phyloP scores from a whole-genome alignment of 2,888 invertebrate genomes.

The Sesamia inferens region DNA sequence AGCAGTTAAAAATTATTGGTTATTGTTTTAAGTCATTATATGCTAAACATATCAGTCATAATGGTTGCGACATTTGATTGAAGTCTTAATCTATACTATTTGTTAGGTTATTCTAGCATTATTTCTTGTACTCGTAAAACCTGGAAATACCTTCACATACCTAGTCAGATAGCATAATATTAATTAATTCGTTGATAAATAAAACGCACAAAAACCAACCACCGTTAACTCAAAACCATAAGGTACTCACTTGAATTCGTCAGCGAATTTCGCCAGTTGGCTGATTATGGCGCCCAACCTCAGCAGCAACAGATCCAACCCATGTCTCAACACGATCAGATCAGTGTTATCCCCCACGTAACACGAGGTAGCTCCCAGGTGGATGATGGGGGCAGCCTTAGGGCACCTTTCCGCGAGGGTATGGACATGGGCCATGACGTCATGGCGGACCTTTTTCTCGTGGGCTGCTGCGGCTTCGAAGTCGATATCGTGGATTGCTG shows the following conservation, averaged over 20 bases:
- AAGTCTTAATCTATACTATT: no score
- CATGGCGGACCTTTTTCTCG: constrained; percentile 95
- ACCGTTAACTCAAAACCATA: not conserved
- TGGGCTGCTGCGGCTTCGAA: constrained; percentile 96
- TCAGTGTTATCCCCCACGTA: constrained; percentile 99
- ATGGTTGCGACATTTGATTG: no score
- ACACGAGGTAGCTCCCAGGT: constrained; percentile 99
- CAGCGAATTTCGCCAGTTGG: constrained; percentile 94
- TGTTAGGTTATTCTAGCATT: no score
- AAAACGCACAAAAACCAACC: not conserved
- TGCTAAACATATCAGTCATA: no score
- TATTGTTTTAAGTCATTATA: no score
- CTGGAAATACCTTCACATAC: not conserved
- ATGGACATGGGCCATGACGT: constrained; percentile 99
- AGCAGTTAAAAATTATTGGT: no score
- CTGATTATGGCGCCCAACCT: constrained; percentile 95
- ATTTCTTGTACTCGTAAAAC: no score
- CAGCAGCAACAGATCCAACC: constrained; percentile 95
- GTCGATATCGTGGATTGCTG: constrained; percentile 95
- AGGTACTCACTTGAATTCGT: constrained; percentile 91
- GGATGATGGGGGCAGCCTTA: constrained; percentile 98
- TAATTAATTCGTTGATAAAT: not conserved
- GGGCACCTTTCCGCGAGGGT: constrained; percentile 97
- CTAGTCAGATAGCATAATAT: not conserved
- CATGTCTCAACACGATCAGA: constrained; percentile 96